A percentile compares a stretch with the other conserved stretches of the same genome.
Evolutionary conservation across 2,888 invertebrate genomes (phyloP).

Genomic region (Agonopterix alstromeriana): DNA sequence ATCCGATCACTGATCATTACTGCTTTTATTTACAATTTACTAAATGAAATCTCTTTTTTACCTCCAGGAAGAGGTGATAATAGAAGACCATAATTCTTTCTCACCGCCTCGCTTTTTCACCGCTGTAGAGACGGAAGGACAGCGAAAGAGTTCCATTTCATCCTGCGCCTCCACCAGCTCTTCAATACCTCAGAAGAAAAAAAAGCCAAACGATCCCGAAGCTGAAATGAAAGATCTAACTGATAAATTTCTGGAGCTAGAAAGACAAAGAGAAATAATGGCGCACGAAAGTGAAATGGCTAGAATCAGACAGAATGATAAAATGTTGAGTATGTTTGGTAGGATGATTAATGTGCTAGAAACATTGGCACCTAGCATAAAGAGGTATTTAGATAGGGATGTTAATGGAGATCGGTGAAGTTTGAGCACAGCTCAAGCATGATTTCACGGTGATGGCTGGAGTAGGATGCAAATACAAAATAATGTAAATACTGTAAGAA

Average conservation of each 20-base stretch:
- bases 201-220: neutral
- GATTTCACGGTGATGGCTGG: too few species aligned
- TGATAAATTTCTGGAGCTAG: conserved; percentile 18
- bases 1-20: too few species aligned
- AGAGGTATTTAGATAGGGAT: too few species aligned
- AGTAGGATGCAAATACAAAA: too few species aligned
- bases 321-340: conserved; percentile 14
- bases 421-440: too few species aligned
- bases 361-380: conserved; percentile 4
- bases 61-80: neutral
- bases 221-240: conserved; percentile 12
- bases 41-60: too few species aligned
- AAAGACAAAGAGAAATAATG: conserved; percentile 16
- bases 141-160: neutral
- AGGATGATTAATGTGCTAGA: conserved; percentile 20
- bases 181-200: neutral
- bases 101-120: neutral
- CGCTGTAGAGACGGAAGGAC: neutral
- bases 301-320: conserved; percentile 18
- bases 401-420: too few species aligned
- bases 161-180: neutral
- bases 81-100: neutral
- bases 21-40: too few species aligned
- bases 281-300: conserved; percentile 22
- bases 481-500: too few species aligned